Conservation (phyloP, 2,113 vertebrate species). For the Corythornis cristatus region DNA sequence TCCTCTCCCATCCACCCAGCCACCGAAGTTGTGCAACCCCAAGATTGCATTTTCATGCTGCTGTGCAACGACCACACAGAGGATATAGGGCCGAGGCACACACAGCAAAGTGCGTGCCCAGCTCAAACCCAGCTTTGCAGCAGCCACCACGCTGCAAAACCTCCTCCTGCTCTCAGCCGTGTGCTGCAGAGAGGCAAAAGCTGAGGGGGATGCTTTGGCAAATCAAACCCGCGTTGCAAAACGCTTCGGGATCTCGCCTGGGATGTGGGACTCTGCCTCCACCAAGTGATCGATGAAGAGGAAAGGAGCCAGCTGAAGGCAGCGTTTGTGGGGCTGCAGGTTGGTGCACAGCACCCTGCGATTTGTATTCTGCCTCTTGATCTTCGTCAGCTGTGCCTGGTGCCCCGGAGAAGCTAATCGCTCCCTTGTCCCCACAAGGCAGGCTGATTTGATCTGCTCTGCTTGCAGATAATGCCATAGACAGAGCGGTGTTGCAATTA, state of each 20-base stretch:
- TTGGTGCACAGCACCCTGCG: not conserved
- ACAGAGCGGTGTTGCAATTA: not conserved
- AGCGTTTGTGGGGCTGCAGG: accelerated
- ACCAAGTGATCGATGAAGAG: not conserved
- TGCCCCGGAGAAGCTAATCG: not conserved
- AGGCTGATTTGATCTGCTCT: not conserved
- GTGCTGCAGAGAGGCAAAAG: not conserved
- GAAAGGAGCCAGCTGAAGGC: not conserved
- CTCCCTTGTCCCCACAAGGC: not conserved
- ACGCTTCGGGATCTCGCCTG: not conserved
- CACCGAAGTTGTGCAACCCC: not conserved
- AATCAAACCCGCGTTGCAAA: accelerated
- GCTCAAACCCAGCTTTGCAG: not conserved
- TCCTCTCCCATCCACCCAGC: not conserved
- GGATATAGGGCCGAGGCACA: accelerated
- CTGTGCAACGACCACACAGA: accelerated
- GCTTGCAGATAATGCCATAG: not conserved
- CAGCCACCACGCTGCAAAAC: not conserved
- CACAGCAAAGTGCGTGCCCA: accelerated
- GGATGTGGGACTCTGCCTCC: slow-evolving; percentile 26
- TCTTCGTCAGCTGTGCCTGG: not conserved
- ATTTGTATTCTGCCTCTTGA: not conserved
- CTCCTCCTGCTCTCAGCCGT: accelerated
- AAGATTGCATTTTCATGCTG: accelerated
- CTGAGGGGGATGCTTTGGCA: not conserved